Evolutionary conservation across 2,113 vertebrate species (phyloP), one percentile per base, ranked within the genome.

Genomic region (Oncorhynchus tshawytscha): DNA sequence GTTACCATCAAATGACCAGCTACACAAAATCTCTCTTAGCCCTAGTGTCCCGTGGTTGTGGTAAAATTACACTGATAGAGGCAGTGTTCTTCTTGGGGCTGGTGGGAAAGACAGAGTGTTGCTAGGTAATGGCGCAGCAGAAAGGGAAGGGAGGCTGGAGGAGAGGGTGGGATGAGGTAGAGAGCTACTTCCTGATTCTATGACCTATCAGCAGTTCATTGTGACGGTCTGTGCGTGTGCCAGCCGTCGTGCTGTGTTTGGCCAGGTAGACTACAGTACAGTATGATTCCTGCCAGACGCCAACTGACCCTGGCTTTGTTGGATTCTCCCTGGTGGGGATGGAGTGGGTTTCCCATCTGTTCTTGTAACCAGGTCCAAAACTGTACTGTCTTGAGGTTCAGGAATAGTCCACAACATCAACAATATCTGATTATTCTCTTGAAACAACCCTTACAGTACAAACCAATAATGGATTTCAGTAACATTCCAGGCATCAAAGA

Each of bases 71-170:
- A 51, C 60, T 34, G 22, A 68, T 8, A 7, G 65, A 68, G n/a
- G 49, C 29, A 57, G 66, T 54, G 16, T 54, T 77, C 64, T 8
- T 39, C 70, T 71, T 34, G 18, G 70, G 68, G 8, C 48, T 16
- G 16, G 71, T 70, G 64, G 6, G 12, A 31, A 29, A 9, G 8
- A 22, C 27, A 34, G 31, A 22, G 15, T 34, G 86, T 89, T 90
- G 86, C 86, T 81, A 88, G 75, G 89, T 66, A 57, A 90, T 75
- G 75, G 74, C 70, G 67, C 60, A 5, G 73, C 2, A 4, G 70
- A 39, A 67, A 74, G n/a, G 65, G 29, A 77, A 31, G 60, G 74
- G 39, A 9, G 39, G 39, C 39, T 45, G 39, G 39, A 45, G 39
- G 39, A 45, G 34, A 73, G 27, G 57, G 70, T 76, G 54, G 27